Conservation (phyloP, 2,113 vertebrate species). For the Podarcis muralis region DNA sequence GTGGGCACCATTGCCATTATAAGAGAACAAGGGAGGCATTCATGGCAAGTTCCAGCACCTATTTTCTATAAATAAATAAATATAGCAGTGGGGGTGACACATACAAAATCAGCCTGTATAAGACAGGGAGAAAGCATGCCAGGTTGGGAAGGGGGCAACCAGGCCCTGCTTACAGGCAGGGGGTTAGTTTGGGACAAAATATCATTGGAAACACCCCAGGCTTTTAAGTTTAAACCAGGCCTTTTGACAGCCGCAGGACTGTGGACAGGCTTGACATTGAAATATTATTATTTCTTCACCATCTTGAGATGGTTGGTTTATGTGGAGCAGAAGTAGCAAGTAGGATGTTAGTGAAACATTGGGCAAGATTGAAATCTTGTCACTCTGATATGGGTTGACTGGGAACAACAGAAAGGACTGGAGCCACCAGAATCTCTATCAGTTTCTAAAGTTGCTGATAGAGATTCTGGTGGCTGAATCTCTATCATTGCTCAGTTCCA, state of each 20-base stretch:
- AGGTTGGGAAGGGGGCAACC: neutral
- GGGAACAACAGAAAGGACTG: neutral
- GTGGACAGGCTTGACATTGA: neutral
- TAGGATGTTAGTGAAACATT: neutral
- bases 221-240: neutral
- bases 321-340: neutral
- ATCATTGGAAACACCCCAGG: neutral
- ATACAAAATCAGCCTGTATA: neutral
- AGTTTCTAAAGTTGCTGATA: too few relatives aligned
- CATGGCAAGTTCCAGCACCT: too few relatives aligned
- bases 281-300: neutral
- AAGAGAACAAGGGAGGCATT: too few relatives aligned
- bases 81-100: too few relatives aligned
- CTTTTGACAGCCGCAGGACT: neutral
- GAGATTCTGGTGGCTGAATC: too few relatives aligned
- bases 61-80: too few relatives aligned
- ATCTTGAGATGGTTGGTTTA: neutral
- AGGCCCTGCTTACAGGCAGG: neutral
- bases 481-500: neutral
- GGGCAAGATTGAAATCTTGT: neutral
- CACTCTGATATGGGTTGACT: neutral
- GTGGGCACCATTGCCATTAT: too few relatives aligned
- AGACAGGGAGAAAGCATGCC: neutral
- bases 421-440: neutral
- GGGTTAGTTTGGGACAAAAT: neutral